Evolutionary conservation across 2,797 vertebrate genomes (phyloP).

Genomic region (Champsocephalus esox): DNA sequence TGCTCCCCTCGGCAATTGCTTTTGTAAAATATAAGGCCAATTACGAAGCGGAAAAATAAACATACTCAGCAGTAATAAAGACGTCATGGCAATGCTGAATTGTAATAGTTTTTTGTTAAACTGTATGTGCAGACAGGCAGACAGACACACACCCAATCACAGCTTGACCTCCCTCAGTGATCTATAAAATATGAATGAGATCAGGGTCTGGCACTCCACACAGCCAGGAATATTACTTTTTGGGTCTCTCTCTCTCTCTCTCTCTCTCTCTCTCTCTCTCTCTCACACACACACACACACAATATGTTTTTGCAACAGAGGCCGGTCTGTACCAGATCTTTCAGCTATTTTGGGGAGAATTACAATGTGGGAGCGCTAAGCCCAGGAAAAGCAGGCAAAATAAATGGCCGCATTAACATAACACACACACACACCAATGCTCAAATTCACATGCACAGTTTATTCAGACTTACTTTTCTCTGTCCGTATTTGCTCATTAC

Average conservation of each 20-base stretch:
- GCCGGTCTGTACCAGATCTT: conserved; percentile 15
- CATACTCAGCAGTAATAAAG: not conserved
- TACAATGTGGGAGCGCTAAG: conserved; percentile 29
- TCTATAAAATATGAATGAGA: conserved; percentile 72
- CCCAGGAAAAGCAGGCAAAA: conserved; percentile 22
- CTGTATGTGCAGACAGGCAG: conserved; percentile 3
- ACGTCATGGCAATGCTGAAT: not conserved
- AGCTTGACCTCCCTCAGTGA: conserved; percentile 23
- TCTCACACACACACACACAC: not conserved
- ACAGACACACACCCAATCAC: conserved; percentile 27
- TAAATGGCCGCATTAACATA: conserved; percentile 9
- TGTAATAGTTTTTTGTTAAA: not conserved
- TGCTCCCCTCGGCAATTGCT: not conserved
- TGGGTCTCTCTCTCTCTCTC: conserved; percentile 23
- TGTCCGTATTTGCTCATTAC: conserved; percentile 62
- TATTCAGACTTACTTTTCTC: conserved; percentile 42
- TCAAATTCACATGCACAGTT: not conserved
- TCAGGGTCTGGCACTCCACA: conserved; percentile 50
- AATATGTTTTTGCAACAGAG: conserved; percentile 24
- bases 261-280: not conserved
- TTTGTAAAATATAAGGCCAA: not conserved
- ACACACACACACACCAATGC: not conserved
- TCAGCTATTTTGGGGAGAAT: conserved; percentile 40
- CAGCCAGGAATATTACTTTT: conserved; percentile 46
- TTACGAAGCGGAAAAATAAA: not conserved